These are phyloP conservation scores for Drosophila setosimentum DNA, from an alignment of 2,888 invertebrate genomes.

Conservation along the genomic window DNA sequence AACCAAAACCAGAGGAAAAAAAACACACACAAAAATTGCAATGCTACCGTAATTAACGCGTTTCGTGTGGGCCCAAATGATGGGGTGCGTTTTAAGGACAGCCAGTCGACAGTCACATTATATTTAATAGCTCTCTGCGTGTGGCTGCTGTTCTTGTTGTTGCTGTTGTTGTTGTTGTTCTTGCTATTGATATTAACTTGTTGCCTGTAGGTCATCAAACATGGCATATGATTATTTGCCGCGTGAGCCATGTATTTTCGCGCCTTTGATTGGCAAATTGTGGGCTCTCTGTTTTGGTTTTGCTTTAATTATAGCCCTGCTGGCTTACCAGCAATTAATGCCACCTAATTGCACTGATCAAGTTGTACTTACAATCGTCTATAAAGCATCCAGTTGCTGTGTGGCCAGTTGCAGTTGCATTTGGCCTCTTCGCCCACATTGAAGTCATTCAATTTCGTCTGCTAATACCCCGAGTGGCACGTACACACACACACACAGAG, in stretches of 20 bases:
- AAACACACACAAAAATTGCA: conserved; percentile 66
- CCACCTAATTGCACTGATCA: conserved; percentile 55
- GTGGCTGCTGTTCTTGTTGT: conserved; percentile 53
- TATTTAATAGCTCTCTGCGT: conserved; percentile 72
- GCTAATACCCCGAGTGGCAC: conserved; percentile 53
- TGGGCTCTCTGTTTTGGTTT: conserved; percentile 40
- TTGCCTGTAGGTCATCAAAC: conserved; percentile 53
- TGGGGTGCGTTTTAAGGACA: conserved; percentile 37
- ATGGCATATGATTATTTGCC: conserved; percentile 62
- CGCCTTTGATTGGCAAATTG: conserved; percentile 81
- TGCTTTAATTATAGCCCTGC: conserved; percentile 50
- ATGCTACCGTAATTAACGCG: conserved; percentile 75
- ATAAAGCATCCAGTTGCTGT: conserved; percentile 35
- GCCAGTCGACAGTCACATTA: conserved; percentile 50
- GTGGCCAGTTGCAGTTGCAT: conserved; percentile 34
- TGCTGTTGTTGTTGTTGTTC: conserved; percentile 54
- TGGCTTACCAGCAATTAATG: conserved; percentile 39
- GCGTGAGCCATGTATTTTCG: conserved; percentile 52
- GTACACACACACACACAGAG: conserved; percentile 21
- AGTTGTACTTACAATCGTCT: conserved; percentile 11
- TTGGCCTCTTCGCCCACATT: conserved; percentile 35
- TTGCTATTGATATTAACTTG: conserved; percentile 67
- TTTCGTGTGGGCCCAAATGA: conserved; percentile 77
- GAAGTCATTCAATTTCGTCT: conserved; percentile 70
- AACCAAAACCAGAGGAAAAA: background rate